Percentiles rank a stretch among this genome's conserved stretches.
These are phyloP conservation scores for Dolichomitus sp. DNA, from an alignment of 2,888 invertebrate genomes.

Conservation along the genomic window DNA sequence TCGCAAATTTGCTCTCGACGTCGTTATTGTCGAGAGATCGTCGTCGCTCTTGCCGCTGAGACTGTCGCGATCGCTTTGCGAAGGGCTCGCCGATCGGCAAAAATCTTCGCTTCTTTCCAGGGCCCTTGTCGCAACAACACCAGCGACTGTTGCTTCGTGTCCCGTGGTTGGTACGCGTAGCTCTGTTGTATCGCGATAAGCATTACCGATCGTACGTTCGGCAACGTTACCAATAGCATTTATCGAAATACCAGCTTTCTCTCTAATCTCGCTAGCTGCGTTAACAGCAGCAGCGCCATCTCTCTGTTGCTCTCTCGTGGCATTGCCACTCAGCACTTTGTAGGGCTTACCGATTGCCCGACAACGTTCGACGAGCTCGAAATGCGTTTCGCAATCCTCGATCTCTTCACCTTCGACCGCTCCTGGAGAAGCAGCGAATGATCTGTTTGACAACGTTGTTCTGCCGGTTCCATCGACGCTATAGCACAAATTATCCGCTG, in stretches of 20 bases:
- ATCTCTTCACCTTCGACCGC: constrained; percentile 54
- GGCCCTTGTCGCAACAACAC: constrained; percentile 33
- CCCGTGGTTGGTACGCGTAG: not conserved
- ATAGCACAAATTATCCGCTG: constrained; percentile 9
- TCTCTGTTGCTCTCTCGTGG: constrained; percentile 54
- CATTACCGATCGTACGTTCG: constrained; percentile 10
- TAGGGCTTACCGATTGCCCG: constrained; percentile 27
- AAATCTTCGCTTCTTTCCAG: constrained; percentile 13
- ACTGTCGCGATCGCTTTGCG: constrained; percentile 57
- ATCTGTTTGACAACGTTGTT: constrained; percentile 46
- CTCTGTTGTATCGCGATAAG: constrained; percentile 56
- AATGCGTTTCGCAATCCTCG: constrained; percentile 25
- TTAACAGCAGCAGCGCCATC: constrained; percentile 27
- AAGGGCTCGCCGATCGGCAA: constrained; percentile 8
- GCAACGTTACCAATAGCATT: not conserved
- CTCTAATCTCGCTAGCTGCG: constrained; percentile 14
- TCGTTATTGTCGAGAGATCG: constrained; percentile 45
- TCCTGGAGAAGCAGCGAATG: constrained; percentile 41
- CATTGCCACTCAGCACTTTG: constrained; percentile 41
- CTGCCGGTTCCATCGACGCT: constrained; percentile 54
- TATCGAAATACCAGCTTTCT: constrained; percentile 39
- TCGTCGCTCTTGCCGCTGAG: constrained; percentile 43
- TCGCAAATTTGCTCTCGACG: constrained; percentile 1
- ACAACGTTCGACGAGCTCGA: constrained; percentile 49
- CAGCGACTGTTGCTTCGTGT: not conserved